Evolutionary conservation across 92 coral and sea anemone genomes (phyloP).

Genomic region (Zoanthus solanderi): DNA sequence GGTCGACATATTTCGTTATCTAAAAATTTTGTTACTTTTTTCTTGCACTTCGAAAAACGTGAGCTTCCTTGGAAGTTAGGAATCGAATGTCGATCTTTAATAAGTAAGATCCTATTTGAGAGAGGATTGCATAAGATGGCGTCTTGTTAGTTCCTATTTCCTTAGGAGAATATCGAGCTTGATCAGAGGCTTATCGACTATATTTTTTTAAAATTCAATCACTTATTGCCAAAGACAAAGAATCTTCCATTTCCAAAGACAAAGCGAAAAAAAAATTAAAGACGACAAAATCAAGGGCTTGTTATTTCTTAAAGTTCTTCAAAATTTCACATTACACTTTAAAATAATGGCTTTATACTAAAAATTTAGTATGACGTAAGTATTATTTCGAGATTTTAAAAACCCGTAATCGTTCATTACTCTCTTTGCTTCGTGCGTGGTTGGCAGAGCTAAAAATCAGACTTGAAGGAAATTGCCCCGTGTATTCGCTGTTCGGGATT

Average conservation of each 20-base stretch:
- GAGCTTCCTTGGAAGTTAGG: background rate
- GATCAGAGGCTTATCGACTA: background rate
- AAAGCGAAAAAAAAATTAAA: background rate
- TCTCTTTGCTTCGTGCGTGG: too few relatives aligned
- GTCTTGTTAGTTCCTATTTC: background rate
- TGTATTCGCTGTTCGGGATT: background rate
- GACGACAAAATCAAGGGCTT: too few relatives aligned
- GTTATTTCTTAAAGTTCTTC: too few relatives aligned
- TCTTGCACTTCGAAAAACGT: background rate
- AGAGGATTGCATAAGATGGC: conserved; percentile 42
- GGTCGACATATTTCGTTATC: conserved; percentile 61
- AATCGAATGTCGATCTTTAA: background rate
- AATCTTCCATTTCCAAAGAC: too few relatives aligned
- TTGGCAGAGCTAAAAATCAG: too few relatives aligned
- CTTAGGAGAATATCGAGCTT: conserved; percentile 26
- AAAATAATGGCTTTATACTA: background rate
- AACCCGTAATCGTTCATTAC: too few relatives aligned
- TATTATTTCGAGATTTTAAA: too few relatives aligned
- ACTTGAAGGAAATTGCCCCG: too few relatives aligned
- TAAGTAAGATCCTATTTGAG: background rate
- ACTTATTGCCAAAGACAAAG: background rate
- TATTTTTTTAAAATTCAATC: background rate
- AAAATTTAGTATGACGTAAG: too few relatives aligned
- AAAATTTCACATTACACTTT: too few relatives aligned
- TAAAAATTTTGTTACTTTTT: background rate